Evolutionary conservation across 2,888 invertebrate species (phyloP), one percentile per base, ranked within the genome.

Genomic region (Platycheirus albimanus): DNA sequence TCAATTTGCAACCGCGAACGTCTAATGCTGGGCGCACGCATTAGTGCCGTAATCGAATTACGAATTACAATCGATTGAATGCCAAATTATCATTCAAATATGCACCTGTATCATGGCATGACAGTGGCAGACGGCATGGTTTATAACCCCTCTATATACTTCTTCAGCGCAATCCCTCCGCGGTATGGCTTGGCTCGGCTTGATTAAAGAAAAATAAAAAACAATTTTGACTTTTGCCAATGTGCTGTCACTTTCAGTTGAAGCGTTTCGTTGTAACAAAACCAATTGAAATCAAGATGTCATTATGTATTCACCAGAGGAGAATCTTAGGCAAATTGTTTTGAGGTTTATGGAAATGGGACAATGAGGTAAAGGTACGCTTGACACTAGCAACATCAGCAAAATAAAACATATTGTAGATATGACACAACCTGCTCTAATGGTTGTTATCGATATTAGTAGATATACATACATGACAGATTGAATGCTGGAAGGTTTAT

Each of bases 391-490:
- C n/a, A n/a, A 33, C 30, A 4, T 4, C 30, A 33, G 30, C 15
- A 11, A 8, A 41, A 19, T n/a, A 19, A 28, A 36, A 43, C 15
- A 72, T 28, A 24, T 13, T 36, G 15, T 30, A 52, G 49, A n/a
- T n/a, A n/a, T 81, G 76, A 71, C 76, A 76, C 66, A 81, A 81
- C 66, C 51, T 66, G n/a, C 51, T 71, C 70, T 66, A 66, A 81
- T 76, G 33, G 64, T 58, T 61, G 70, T 66, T 66, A 58, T 75
- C 33, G 51, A 58, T 80, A 1, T 36, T 52, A 3, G 24, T 24
- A 6, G 30, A 2, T 8, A 33, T 8, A 33, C 30, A 33, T 4
- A 4, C 30, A 24, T 33, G 3, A 33, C 30, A n/a, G n/a, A n/a
- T n/a, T n/a, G n/a, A n/a, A n/a, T n/a, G n/a, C 8, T 33, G 30